Base-by-base conservation (phyloP, 2,888 invertebrate genomes). In the Drosophila infuscata region DNA sequence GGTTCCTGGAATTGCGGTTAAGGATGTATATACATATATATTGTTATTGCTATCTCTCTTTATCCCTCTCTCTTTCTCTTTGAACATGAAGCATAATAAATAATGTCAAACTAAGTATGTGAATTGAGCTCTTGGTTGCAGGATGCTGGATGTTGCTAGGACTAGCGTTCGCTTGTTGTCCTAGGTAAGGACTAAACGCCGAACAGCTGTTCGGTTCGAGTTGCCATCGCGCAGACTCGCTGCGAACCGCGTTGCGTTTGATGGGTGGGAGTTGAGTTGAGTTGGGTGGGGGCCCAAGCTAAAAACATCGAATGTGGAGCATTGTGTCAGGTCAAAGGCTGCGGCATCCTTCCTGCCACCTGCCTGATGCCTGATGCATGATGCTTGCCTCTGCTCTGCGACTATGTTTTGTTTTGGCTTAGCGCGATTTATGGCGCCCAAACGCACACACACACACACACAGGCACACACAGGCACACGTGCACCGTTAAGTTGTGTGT, bases 291-390 rank as follows among this genome's bases (percentile, higher is more conserved):
- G 36, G 36, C 7, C 36, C 17, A 11, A 29, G 56, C 30, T 25
- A 43, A 66, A 81, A 88, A 91, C 91, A 91, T 91, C 76, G 90
- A 89, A 91, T 89, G 61, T 91, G 60, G 90, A 91, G 90, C 90
- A 91, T 83, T 91, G 91, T 91, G 91, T 82, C 89, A 86, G 90
- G 91, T 90, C 90, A 91, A 78, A 90, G 74, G 77, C 71, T 77
- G 51, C 60, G 65, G 56, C 76, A 74, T 74, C 41, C 56, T n/a
- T 29, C 8, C 15, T 46, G 46, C 68, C 83, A 70, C 74, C 72
- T 73, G 77, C 80, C 67, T 65, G 72, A 68, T 77, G 69, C 76
- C 62, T 76, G 76, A 77, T 79, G 71, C 67, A 77, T 59, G 82
- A 82, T 87, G 84, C 74, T 82, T 57, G 15, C 41, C 30, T 12